Base-by-base conservation (phyloP, 2,888 invertebrate species). In the Julus scandinavius region DNA sequence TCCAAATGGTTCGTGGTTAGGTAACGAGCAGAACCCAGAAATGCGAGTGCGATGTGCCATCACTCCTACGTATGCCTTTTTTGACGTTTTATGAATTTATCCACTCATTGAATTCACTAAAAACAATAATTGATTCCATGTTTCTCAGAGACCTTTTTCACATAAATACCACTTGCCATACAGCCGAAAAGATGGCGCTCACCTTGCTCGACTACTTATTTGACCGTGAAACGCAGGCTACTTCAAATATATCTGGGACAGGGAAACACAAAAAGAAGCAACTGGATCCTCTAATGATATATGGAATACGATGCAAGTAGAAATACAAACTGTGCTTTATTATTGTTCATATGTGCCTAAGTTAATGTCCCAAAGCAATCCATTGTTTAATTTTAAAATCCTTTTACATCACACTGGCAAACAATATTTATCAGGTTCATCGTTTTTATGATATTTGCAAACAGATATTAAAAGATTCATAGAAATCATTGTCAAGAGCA, bases 111-210 rank as follows among this genome's bases (percentile, higher is more conserved):
- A 29, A 29, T 29, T 29, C 6, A 72, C 72, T 1, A 72, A 29
- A 72, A 72, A 6, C n/a, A 29, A 20, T 15, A 88, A 72, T 29
- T 45, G 5, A 9, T n/a, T 85, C 40, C 84, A 11, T 85, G 41
- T 85, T 85, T 88, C 90, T 58, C 89, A 92, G 92, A 83, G 91
- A 91, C 89, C 91, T 94, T n/a, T 91, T 93, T n/a, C 93, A 93
- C 89, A 92, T 93, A 87, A 93, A 93, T 90, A 92, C 93, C 15
- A 93, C 93, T 89, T 93, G 93, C 90, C 92, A 92, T 17, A 93
- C 93, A n/a, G 92, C 93, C 41, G 93, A 93, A 90, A 94, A 93
- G 91, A 93, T 94, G 93, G 93, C 93, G 2, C 91, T 93, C 7
- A 93, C 93, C 2, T 91, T 94, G 72, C 91, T 94, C 50, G 94